Conservation (phyloP, 2,113 vertebrate species). For the Crotalus horridus region DNA sequence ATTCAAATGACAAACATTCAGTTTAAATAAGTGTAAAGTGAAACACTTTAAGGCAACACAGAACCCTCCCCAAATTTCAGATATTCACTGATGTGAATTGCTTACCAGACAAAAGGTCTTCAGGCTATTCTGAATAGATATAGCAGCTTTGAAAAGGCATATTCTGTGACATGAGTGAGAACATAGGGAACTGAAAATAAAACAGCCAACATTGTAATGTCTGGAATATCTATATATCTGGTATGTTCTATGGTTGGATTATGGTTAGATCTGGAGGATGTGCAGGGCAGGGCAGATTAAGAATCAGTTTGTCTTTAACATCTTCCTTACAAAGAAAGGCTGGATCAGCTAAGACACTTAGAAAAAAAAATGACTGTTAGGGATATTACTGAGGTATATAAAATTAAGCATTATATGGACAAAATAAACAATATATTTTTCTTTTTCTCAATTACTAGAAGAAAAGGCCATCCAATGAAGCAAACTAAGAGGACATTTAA, state of each 20-base stretch:
- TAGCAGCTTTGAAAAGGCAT: neutral
- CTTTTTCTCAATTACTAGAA: neutral
- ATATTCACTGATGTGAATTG: neutral
- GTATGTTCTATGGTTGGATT: neutral
- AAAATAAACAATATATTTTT: neutral
- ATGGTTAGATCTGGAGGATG: neutral
- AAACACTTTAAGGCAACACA: neutral
- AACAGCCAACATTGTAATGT: neutral
- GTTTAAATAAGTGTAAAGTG: neutral
- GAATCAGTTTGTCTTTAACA: neutral
- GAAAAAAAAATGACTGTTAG: neutral
- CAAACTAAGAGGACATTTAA: neutral
- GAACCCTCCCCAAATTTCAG: neutral
- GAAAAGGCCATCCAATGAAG: neutral
- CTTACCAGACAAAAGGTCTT: neutral
- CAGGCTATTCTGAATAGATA: neutral
- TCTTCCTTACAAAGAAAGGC: neutral
- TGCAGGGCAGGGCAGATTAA: neutral
- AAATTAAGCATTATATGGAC: neutral
- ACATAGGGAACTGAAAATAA: neutral
- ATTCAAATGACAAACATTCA: neutral
- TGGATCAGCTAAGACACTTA: neutral
- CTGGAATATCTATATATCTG: neutral
- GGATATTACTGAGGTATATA: neutral
- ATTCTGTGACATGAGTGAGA: neutral